Base-by-base conservation (phyloP, 2,797 vertebrate genomes). In the Catostomus latipinnis region DNA sequence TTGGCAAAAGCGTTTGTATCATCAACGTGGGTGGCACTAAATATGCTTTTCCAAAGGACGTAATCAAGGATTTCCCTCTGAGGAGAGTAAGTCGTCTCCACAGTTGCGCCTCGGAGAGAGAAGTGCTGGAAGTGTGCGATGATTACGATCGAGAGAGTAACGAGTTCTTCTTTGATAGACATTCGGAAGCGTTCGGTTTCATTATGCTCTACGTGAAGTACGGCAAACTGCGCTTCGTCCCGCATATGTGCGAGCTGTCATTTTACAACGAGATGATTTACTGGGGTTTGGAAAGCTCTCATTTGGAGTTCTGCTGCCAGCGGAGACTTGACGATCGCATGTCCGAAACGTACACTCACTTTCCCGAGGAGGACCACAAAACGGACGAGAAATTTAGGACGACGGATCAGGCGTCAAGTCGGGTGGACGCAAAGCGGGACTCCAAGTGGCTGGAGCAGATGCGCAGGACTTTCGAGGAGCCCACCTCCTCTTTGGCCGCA, bases 191-290 rank as follows among this genome's bases (percentile, higher is more conserved):
- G 49, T 96, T 96, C 82, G 94, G 94, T 76, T 96, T 96, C 85
- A 94, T 96, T 85, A 91, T 96, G 92, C 90, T 95, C 8, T 96
- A 96, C 82, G 95, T 95, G 77, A 94, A 95, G 87, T 93, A 95
- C 86, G 96, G 96, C 13, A 96, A 95, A 88, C 89, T 96, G 86
- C 93, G 96, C 84, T 94, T 96, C 80, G 94, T 94, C 76, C 96
- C 96, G 66, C 95, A 95, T 84, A 96, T 96, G 96, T 96, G 96
- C 83, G 96, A 96, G 88, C 91, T 96, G 61, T 96, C 96, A 73
- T 96, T 96, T 89, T 96, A 96, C 89, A 95, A 96, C 74, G 96
- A 96, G 87, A 94, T 96, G 94, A 90, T 96, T 77, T 96, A 96
- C 84, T 96, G 96, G 96, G 96, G 96, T 8, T 87, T 96, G 89